Evolutionary conservation across 2,113 vertebrate species (phyloP).

Genomic region (Phalacrocorax brasilianus): DNA sequence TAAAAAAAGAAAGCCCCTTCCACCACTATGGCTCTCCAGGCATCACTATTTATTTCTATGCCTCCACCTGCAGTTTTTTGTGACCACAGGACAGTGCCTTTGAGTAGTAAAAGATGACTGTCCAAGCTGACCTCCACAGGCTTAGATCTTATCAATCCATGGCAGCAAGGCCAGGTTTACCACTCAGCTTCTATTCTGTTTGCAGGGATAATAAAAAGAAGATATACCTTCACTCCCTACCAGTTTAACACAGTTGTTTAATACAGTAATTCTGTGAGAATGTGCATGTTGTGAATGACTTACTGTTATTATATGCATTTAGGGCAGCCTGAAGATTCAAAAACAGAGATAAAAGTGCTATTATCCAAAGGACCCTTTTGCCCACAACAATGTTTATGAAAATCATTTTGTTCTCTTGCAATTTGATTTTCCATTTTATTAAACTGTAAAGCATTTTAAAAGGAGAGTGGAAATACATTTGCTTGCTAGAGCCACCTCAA

Average conservation of each 20-base stretch:
- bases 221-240: background rate
- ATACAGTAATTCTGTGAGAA: slow-evolving; percentile 69
- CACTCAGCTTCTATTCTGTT: background rate
- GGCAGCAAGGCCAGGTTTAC: background rate
- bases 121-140: background rate
- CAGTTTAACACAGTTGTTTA: slow-evolving; percentile 65
- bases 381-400: slow-evolving; percentile 66
- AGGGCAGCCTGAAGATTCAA: slow-evolving; percentile 67
- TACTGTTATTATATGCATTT: slow-evolving; percentile 53
- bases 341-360: slow-evolving; percentile 74
- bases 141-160: background rate
- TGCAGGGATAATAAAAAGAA: slow-evolving; percentile 25
- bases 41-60: background rate
- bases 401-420: slow-evolving; percentile 61
- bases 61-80: background rate
- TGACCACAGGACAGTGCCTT: background rate
- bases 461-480: background rate
- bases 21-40: background rate
- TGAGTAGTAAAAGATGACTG: background rate
- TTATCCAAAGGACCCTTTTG: slow-evolving; percentile 63
- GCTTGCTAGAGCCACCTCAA: background rate
- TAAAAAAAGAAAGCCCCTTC: background rate
- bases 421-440: slow-evolving; percentile 56
- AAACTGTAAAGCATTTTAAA: slow-evolving; percentile 22
- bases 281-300: slow-evolving; percentile 59